Percentiles rank a stretch among this genome's conserved stretches.
phyloP scores from a whole-genome alignment of 1,140 invertebrate species.

The Drosophila rufa region DNA sequence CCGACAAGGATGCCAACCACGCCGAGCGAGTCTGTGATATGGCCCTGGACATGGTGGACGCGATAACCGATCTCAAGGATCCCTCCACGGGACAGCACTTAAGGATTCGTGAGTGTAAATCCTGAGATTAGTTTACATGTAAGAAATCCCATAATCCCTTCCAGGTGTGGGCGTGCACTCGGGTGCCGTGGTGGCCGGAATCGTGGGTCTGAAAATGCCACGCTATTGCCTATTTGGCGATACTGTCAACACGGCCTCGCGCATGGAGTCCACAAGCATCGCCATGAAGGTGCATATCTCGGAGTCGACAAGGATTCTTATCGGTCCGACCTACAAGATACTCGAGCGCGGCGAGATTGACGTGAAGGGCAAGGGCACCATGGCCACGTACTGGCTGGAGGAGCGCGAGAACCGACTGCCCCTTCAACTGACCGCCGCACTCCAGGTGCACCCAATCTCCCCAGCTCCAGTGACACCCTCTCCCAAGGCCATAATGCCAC shows the following conservation, averaged over 20 bases:
- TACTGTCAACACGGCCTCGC: conserved; percentile 95
- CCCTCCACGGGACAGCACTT: conserved; percentile 96
- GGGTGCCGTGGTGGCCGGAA: conserved; percentile 96
- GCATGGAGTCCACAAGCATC: conserved; percentile 96
- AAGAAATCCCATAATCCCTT: background rate
- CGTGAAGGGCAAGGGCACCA: conserved; percentile 94
- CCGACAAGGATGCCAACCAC: conserved; percentile 95
- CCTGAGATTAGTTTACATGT: background rate
- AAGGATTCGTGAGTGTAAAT: conserved; percentile 88
- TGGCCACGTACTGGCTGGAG: conserved; percentile 97
- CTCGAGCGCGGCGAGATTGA: conserved; percentile 93
- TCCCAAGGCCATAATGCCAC: conserved; percentile 40
- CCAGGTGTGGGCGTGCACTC: conserved; percentile 93
- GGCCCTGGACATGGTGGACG: conserved; percentile 98
- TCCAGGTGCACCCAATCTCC: conserved; percentile 67
- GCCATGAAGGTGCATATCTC: conserved; percentile 98
- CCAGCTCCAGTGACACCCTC: conserved; percentile 55
- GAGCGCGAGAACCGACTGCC: conserved; percentile 88
- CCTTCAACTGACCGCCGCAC: conserved; percentile 79
- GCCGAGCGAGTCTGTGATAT: conserved; percentile 97
- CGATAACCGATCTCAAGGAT: conserved; percentile 95
- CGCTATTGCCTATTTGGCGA: conserved; percentile 94
- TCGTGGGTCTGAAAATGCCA: conserved; percentile 98
- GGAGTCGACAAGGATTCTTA: conserved; percentile 91
- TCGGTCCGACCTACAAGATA: conserved; percentile 91